A percentile compares a stretch with the other conserved stretches of the same genome.
phyloP scores from a whole-genome alignment of 2,888 invertebrate species.

The Melanophora roralis region DNA sequence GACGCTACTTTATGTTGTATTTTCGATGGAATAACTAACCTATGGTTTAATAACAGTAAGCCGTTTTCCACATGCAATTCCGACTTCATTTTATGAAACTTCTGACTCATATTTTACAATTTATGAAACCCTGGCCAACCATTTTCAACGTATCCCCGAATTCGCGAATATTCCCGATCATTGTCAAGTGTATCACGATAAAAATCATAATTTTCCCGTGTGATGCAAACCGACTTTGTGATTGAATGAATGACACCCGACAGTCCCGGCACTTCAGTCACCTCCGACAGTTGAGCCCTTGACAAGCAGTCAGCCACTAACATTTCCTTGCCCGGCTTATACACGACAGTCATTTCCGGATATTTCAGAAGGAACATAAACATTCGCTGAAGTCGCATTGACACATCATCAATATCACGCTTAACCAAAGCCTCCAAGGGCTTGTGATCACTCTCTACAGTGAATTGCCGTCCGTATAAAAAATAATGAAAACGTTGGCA shows the following conservation, averaged over 20 bases:
- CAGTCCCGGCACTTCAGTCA: background rate
- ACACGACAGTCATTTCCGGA: conserved; percentile 7
- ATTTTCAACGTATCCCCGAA: background rate
- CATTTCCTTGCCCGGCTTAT: too few species aligned
- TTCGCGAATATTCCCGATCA: background rate
- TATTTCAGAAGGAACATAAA: conserved; percentile 65
- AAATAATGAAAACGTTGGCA: conserved; percentile 52
- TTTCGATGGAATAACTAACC: background rate
- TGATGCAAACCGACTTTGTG: background rate
- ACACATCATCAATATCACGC: conserved; percentile 61
- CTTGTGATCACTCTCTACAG: conserved; percentile 67
- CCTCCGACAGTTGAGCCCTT: background rate
- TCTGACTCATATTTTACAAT: background rate
- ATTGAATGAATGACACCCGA: background rate
- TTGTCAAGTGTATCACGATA: background rate
- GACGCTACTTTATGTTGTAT: background rate
- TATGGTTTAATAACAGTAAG: too few species aligned
- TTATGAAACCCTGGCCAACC: background rate
- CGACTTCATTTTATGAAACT: background rate
- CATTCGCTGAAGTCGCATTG: conserved; percentile 61
- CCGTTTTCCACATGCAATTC: too few species aligned
- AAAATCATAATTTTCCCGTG: background rate
- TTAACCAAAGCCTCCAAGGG: conserved; percentile 67
- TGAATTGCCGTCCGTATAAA: conserved; percentile 47
- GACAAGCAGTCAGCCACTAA: background rate